phyloP scores from a whole-genome alignment of 2,797 vertebrate species.

The Rhabdophis nuchalis region DNA sequence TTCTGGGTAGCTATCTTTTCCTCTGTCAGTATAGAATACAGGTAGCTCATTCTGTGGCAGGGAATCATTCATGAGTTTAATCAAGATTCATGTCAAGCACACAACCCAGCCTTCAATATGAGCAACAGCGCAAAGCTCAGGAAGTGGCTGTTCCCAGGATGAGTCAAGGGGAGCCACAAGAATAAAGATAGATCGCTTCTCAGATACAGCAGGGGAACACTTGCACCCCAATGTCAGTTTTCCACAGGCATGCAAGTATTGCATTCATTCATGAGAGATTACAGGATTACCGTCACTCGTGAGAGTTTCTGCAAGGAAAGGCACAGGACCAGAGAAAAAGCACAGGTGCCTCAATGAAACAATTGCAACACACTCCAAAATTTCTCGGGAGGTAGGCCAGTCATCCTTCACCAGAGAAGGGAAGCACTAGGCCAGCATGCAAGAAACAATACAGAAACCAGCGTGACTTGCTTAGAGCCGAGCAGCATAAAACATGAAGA shows the following conservation, averaged over 20 bases:
- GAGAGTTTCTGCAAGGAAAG: background rate
- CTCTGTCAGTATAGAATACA: background rate
- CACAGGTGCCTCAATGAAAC: background rate
- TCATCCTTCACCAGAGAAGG: background rate
- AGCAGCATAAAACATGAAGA: background rate
- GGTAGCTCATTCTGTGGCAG: background rate
- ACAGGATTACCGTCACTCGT: background rate
- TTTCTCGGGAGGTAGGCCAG: background rate
- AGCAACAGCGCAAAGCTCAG: background rate
- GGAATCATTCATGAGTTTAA: background rate
- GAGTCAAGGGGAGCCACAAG: background rate
- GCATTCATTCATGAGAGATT: background rate
- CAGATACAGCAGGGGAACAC: background rate
- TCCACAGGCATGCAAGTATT: background rate
- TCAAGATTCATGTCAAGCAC: background rate
- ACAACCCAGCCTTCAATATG: background rate
- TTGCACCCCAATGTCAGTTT: background rate
- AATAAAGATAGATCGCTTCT: background rate
- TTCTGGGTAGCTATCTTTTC: background rate
- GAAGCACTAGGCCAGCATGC: background rate
- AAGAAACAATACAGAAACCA: background rate
- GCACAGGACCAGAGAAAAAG: background rate
- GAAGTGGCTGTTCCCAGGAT: background rate
- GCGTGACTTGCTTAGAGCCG: background rate
- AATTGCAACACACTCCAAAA: background rate